Evolutionary conservation across 1,140 invertebrate species (phyloP).

Genomic region (Wasmannia auropunctata): DNA sequence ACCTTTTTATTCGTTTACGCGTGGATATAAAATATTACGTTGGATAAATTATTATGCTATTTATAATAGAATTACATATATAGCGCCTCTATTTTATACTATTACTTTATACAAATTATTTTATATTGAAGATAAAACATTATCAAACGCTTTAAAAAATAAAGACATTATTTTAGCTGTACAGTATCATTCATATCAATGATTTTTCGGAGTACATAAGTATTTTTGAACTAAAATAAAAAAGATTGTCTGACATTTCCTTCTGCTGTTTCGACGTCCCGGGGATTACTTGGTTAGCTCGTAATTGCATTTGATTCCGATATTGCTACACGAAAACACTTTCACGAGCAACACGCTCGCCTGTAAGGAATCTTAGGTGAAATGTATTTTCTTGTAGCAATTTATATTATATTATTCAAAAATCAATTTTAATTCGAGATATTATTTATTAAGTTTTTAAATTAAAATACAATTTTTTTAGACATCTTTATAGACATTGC

Average conservation of each 20-base stretch:
- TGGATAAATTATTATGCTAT: not conserved
- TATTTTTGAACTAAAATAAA: constrained; percentile 3
- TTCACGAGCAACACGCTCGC: not conserved
- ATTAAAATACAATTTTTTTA: not conserved
- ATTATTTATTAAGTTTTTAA: not conserved
- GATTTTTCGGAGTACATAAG: not conserved
- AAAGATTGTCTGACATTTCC: not conserved
- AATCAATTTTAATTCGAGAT: not conserved
- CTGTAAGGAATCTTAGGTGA: not conserved
- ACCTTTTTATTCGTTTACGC: too few species aligned
- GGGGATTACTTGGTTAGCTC: not conserved
- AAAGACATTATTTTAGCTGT: not conserved
- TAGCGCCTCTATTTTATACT: not conserved
- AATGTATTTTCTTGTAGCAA: not conserved
- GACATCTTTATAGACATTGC: not conserved
- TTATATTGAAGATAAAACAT: not conserved
- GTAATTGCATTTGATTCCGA: constrained; percentile 31
- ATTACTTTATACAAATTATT: not conserved
- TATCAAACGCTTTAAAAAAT: not conserved
- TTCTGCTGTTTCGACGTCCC: not conserved
- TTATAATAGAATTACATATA: not conserved
- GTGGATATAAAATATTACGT: not conserved
- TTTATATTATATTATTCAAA: not conserved
- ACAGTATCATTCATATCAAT: not conserved
- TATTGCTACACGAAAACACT: constrained; percentile 39